A percentile compares a stretch with the other conserved stretches of the same genome.
These are phyloP conservation scores for Aphyosemion australe DNA, from an alignment of 2,113 vertebrate genomes.

Conservation along the genomic window DNA sequence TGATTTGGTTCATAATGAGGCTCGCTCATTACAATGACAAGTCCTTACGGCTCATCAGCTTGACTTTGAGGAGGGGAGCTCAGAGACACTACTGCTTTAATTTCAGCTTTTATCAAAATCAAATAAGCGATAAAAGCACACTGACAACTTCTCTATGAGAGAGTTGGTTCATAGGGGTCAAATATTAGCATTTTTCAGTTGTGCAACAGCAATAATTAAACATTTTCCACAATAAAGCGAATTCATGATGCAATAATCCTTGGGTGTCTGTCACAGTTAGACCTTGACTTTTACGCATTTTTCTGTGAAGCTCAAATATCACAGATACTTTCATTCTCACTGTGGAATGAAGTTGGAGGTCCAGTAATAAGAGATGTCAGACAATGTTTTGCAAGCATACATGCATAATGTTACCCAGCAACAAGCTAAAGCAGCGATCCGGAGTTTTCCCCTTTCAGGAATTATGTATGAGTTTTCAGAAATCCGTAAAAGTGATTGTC, in stretches of 20 bases:
- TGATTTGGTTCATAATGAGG: slow-evolving; percentile 80
- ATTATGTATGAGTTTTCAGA: no score
- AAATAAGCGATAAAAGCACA: slow-evolving; percentile 35
- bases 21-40: slow-evolving; percentile 78
- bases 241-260: not conserved
- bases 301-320: not conserved
- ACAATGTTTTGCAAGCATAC: not conserved
- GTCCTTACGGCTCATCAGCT: slow-evolving; percentile 78
- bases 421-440: slow-evolving; percentile 3
- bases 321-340: not conserved
- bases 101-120: slow-evolving; percentile 53
- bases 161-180: not conserved
- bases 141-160: slow-evolving; percentile 3
- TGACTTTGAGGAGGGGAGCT: slow-evolving; percentile 66
- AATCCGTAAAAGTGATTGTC: no score
- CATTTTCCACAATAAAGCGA: no score
- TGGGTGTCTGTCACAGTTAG: not conserved
- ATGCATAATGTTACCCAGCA: not conserved
- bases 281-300: not conserved
- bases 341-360: not conserved
- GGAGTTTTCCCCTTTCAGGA: no score
- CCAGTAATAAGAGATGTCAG: no score
- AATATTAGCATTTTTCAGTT: not conserved
- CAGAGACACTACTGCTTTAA: slow-evolving; percentile 39
- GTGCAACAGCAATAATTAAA: no score